phyloP scores from a whole-genome alignment of 2,797 vertebrate species.

The Platyrinchus mystaceus region DNA sequence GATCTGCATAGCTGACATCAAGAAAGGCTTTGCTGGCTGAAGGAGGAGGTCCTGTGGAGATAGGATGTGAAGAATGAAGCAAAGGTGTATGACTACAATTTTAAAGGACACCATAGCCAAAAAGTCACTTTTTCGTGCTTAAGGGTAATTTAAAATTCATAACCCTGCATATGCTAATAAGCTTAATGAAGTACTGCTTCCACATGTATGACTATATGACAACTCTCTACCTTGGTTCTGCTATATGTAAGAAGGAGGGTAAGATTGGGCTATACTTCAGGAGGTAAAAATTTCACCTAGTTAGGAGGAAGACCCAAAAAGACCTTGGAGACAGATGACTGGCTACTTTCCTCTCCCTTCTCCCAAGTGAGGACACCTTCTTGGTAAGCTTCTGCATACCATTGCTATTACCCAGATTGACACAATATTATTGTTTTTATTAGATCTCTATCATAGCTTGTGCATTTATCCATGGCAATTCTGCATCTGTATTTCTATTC shows the following conservation, averaged over 20 bases:
- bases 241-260: not conserved
- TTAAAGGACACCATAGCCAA: not conserved
- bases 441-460: not conserved
- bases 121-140: not conserved
- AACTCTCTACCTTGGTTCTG: not conserved
- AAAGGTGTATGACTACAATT: fast-evolving
- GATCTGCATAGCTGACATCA: not conserved
- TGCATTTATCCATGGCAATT: not conserved
- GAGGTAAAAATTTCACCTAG: not conserved
- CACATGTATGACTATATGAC: not conserved
- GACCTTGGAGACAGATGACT: not conserved
- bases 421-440: not conserved
- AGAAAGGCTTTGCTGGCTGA: not conserved
- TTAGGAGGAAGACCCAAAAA: not conserved
- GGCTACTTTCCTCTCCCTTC: not conserved
- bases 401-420: not conserved
- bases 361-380: not conserved
- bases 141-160: not conserved
- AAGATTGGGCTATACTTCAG: not conserved
- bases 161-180: not conserved
- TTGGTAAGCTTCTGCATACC: not conserved
- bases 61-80: not conserved
- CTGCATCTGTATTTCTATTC: not conserved
- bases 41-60: not conserved
- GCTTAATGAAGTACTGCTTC: not conserved